Evolutionary conservation across 2,113 vertebrate species (phyloP), one percentile per base, ranked within the genome.

Genomic region (Steatornis caripensis): DNA sequence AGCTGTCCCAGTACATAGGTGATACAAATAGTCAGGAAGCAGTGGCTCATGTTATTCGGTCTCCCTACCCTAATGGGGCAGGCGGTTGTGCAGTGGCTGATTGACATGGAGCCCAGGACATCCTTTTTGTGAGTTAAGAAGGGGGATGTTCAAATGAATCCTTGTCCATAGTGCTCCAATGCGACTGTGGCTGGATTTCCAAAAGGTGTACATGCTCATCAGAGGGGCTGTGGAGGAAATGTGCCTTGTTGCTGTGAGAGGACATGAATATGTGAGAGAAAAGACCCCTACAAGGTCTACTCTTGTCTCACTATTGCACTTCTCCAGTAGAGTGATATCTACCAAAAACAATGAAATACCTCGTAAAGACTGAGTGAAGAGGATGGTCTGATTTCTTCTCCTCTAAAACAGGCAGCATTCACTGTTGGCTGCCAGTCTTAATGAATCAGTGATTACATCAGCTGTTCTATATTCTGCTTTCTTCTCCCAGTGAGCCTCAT

Each of bases 21-120:
- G 12, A 30, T 8, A 76, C 20, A 60, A 64, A n/a, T 3, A 60
- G 5, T 32, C 15, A 54, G 37, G 7, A 24, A 60, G 1, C 15
- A 70, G 34, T 19, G 15, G 4, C 18, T 60, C 2, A 0, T 1
- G 12, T 17, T 17, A 30, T 34, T 41, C 1, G 0, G 5, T n/a
- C 23, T 62, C 27, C 22, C 32, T 13, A n/a, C 8, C 12, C 34
- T 55, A 65, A 55, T 1, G 4, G 13, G 15, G 22, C 12, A 58
- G 45, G 4, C 46, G 23, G 16, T 39, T 0, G 0, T 57, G 29
- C 29, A 60, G 36, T 39, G 22, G 11, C 4, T 51, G 68, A 61
- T 66, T 15, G 15, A 32, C 1, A 0, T 0, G 3, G 19, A 79
- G 49, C 6, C 15, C 32, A 60, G 9, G 32, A 80, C 3, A 9